These are phyloP conservation scores for Plodia interpunctella DNA, from an alignment of 1,140 invertebrate genomes.

Conservation along the genomic window DNA sequence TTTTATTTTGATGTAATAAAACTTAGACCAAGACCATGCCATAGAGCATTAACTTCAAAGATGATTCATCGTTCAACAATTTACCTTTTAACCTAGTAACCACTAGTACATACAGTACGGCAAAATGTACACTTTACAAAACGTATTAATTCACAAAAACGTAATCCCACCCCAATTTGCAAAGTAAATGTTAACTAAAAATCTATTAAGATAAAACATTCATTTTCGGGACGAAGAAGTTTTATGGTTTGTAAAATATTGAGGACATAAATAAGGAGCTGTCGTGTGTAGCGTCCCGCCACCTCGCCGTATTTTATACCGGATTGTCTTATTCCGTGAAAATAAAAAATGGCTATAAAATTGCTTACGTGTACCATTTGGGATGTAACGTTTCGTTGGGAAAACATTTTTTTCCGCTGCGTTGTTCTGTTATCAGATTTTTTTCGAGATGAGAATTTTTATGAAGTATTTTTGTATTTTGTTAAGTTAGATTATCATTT, in stretches of 20 bases:
- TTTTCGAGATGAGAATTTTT: not conserved
- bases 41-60: no score
- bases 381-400: constrained; percentile 9
- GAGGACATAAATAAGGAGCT: constrained; percentile 67
- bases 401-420: constrained; percentile 1
- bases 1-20: no score
- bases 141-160: no score
- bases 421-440: not conserved
- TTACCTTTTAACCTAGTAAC: no score
- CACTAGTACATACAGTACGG: no score
- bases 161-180: not conserved
- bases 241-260: constrained; percentile 75
- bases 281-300: constrained; percentile 62
- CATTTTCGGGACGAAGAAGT: constrained; percentile 60
- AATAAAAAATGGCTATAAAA: constrained; percentile 54
- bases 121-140: no score
- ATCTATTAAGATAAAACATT: constrained; percentile 71
- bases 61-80: no score
- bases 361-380: constrained; percentile 48
- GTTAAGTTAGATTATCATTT: no score
- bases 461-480: no score
- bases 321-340: constrained; percentile 55
- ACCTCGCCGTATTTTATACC: constrained; percentile 63
- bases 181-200: constrained; percentile 34
- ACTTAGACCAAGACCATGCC: no score